phyloP scores from a whole-genome alignment of 2,113 vertebrate genomes.

The Psophia crepitans region DNA sequence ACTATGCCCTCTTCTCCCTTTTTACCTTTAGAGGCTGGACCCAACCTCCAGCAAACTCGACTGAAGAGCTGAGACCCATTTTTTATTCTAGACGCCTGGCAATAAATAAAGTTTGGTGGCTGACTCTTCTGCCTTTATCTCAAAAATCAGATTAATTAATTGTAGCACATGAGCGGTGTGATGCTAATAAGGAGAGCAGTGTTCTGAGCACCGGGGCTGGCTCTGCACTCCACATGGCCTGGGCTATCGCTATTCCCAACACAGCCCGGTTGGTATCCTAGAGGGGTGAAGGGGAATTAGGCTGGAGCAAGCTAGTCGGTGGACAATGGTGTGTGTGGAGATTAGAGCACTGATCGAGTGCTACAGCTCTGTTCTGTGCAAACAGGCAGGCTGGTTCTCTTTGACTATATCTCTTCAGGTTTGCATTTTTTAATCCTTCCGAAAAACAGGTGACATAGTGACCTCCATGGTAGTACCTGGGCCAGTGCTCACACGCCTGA shows the following conservation, averaged over 20 bases:
- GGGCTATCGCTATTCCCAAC: background rate
- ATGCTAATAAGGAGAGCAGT: background rate
- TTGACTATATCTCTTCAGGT: background rate
- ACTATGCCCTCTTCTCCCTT: background rate
- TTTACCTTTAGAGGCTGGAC: background rate
- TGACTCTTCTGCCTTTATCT: background rate
- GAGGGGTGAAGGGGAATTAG: background rate
- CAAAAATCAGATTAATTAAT: background rate
- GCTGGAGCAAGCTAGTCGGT: background rate
- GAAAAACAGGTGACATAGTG: background rate
- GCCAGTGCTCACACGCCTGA: background rate
- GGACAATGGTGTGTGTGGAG: fast-evolving
- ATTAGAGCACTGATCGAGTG: background rate
- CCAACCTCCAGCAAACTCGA: background rate
- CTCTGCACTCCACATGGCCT: background rate
- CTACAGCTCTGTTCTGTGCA: background rate
- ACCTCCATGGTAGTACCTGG: background rate
- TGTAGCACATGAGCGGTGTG: fast-evolving
- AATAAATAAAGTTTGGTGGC: background rate
- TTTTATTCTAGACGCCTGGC: background rate
- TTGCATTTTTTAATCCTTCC: background rate
- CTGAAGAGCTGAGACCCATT: background rate
- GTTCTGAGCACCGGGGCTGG: background rate
- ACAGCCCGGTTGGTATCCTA: fast-evolving
- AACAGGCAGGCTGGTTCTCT: background rate